Evolutionary conservation across 1,140 invertebrate species (phyloP).

Genomic region (Trinorchestia longiramus): DNA sequence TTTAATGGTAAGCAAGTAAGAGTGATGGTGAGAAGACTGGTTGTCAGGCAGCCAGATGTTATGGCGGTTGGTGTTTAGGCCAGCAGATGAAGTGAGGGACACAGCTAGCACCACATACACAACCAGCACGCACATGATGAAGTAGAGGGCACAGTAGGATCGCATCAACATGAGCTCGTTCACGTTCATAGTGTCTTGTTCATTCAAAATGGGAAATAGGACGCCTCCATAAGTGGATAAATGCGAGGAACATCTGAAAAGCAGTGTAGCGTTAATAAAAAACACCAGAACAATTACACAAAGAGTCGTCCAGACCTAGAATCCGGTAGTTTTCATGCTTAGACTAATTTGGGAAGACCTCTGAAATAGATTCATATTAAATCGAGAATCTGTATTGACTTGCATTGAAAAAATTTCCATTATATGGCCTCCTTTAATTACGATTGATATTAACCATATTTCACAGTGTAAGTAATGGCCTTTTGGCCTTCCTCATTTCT

Average conservation of each 20-base stretch:
- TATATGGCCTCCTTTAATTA: background rate
- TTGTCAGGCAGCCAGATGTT: slow-evolving; percentile 65
- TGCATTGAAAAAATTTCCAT: background rate
- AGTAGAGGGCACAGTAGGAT: slow-evolving; percentile 62
- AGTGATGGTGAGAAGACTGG: slow-evolving; percentile 57
- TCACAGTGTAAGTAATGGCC: background rate
- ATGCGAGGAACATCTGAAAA: slow-evolving; percentile 59
- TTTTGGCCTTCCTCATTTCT: background rate
- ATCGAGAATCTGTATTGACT: background rate
- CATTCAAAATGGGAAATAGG: slow-evolving; percentile 57
- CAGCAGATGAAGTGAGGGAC: slow-evolving; percentile 56
- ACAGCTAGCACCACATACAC: slow-evolving; percentile 59
- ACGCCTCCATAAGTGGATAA: slow-evolving; percentile 58
- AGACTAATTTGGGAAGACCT: background rate
- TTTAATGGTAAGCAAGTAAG: slow-evolving; percentile 65
- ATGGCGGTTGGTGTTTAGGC: slow-evolving; percentile 56
- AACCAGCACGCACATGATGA: slow-evolving; percentile 57
- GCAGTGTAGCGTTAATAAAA: slow-evolving; percentile 31
- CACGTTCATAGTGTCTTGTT: slow-evolving; percentile 61
- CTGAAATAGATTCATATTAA: background rate
- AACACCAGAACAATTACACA: background rate
- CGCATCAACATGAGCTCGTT: slow-evolving; percentile 63
- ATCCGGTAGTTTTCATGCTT: background rate
- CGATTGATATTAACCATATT: background rate
- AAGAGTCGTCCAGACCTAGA: background rate